Evolutionary conservation across 2,113 vertebrate genomes (phyloP), one percentile per base, ranked within the genome.

Genomic region (Pedetes capensis): DNA sequence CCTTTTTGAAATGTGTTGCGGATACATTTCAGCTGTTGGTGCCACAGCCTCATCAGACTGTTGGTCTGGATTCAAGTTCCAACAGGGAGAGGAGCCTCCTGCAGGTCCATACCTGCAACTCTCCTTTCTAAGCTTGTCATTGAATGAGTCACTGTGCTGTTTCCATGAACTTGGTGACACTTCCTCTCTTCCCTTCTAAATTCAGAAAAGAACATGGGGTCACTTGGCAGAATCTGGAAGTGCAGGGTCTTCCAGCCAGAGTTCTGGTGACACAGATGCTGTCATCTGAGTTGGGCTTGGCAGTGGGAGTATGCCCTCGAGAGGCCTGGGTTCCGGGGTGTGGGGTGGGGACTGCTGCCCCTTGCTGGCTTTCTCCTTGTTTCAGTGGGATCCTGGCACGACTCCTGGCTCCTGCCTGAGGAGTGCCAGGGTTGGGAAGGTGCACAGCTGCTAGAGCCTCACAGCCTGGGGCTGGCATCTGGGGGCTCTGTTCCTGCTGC

Each of bases 201-300:
- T 39, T 69, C 55, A 39, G 61, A 53, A 44, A 75, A 81, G 59
- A 39, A 32, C 42, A 8, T 57, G 12, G 51, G 79, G 53, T 25
- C 25, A 3, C 23, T 53, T 22, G 71, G 85, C 39, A 34, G 81
- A 39, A 13, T 59, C 51, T 63, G 34, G 49, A 34, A 75, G 57
- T 23, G 2, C 59, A 0, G 0, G 20, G 0, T 37, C 72, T 63
- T 47, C 32, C 2, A 8, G 0, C 25, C 11, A 32, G 63, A 49
- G 37, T 42, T 89, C 27, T 42, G 47, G 37, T n/a, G 10, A 11
- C 8, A 2, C n/a, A 18, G 8, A 27, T 0, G 1, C 6, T 9
- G 3, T 8, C 57, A n/a, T 10, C n/a, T 23, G 78, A 10, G 4
- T 2, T 2, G 76, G 20, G 55, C n/a, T 4, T 0, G 12, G 37